phyloP scores from a whole-genome alignment of 2,797 vertebrate genomes.

The Malacoraja senta region DNA sequence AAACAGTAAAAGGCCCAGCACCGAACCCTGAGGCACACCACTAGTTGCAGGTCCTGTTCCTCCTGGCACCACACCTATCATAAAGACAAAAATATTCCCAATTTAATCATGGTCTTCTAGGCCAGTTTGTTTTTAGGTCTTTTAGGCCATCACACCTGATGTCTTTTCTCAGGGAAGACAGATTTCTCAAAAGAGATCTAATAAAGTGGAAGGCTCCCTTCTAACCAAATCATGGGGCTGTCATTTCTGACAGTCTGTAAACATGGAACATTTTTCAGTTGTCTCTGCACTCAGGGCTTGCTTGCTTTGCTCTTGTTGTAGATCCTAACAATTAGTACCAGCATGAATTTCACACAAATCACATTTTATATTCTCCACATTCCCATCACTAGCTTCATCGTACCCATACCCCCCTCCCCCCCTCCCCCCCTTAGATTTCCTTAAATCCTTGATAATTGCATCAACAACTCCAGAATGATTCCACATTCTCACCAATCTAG shows the following conservation, averaged over 20 bases:
- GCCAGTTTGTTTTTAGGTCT: background rate
- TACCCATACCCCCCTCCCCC: no score
- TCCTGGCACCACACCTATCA: background rate
- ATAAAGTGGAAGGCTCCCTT: background rate
- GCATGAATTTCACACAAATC: no score
- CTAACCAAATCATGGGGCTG: background rate
- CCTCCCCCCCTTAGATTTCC: background rate
- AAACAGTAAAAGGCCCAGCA: no score
- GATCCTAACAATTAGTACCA: background rate
- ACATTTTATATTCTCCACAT: no score
- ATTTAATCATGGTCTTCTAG: no score
- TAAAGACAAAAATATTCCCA: no score
- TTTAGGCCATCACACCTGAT: no score
- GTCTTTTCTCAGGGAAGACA: background rate
- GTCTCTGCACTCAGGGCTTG: background rate
- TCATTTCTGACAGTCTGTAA: background rate
- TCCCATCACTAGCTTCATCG: no score
- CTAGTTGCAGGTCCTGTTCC: background rate
- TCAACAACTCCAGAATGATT: background rate
- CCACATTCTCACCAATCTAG: background rate
- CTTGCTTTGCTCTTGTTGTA: background rate
- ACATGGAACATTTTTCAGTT: background rate
- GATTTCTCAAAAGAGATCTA: background rate
- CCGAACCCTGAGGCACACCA: no score
- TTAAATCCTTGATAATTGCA: background rate